Percentiles rank a stretch among this genome's conserved stretches.
These are phyloP conservation scores for Magallana angulata DNA, from an alignment of 1,140 invertebrate species.

Conservation along the genomic window DNA sequence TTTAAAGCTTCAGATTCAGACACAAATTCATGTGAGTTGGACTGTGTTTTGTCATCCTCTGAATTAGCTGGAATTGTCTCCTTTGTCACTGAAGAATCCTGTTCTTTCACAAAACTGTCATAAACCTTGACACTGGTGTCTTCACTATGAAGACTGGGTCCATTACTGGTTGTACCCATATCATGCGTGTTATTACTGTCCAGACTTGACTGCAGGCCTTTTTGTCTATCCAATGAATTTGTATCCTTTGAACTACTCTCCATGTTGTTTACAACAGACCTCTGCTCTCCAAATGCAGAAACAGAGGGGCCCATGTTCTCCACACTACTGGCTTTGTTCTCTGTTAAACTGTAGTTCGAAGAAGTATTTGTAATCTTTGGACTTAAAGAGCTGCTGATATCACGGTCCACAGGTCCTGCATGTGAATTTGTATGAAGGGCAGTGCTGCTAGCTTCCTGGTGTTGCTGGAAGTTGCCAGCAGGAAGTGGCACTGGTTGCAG, in stretches of 20 bases:
- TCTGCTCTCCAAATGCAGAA: not conserved
- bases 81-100: not conserved
- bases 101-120: not conserved
- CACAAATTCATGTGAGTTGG: too few relatives aligned
- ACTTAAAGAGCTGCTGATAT: not conserved
- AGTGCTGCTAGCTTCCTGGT: not conserved
- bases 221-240: not conserved
- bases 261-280: not conserved
- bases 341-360: not conserved
- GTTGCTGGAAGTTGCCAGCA: not conserved
- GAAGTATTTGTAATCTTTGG: not conserved
- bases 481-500: conserved; percentile 8
- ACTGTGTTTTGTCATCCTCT: too few relatives aligned
- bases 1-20: too few relatives aligned
- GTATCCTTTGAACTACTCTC: not conserved
- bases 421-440: not conserved
- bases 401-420: not conserved
- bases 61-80: too few relatives aligned
- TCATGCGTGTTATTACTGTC: not conserved
- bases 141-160: not conserved
- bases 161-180: not conserved
- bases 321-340: not conserved
- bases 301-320: not conserved
- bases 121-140: not conserved
- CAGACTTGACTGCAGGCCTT: not conserved